Conservation (phyloP, 2,888 invertebrate species). For the Chromoteleia sp. region DNA sequence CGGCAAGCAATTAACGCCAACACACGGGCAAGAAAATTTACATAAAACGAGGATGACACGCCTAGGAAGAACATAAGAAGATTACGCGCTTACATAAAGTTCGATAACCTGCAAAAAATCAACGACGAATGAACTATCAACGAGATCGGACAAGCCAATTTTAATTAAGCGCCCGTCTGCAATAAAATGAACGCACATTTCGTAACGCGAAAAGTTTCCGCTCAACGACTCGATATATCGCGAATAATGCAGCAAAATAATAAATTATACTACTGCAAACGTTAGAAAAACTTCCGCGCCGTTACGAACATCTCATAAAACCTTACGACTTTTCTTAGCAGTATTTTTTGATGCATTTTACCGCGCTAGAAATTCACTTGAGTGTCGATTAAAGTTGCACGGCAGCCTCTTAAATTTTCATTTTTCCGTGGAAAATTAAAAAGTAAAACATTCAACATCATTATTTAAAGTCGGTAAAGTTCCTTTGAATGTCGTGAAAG, state of each 20-base stretch:
- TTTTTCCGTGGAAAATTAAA: constrained; percentile 45
- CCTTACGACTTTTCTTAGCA: constrained; percentile 54
- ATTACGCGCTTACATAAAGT: constrained; percentile 29
- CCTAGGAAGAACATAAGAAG: constrained; percentile 24
- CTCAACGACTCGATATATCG: constrained; percentile 17
- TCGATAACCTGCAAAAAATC: constrained; percentile 25
- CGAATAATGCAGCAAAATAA: constrained; percentile 47
- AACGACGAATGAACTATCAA: background rate
- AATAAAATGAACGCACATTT: background rate
- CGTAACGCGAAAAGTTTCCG: constrained; percentile 15
- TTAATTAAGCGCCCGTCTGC: constrained; percentile 11
- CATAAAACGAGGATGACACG: constrained; percentile 50
- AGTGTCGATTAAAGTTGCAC: constrained; percentile 52
- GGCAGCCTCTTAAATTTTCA: constrained; percentile 38
- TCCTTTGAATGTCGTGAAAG: constrained; percentile 27
- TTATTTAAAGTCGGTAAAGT: constrained; percentile 36
- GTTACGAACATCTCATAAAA: constrained; percentile 46
- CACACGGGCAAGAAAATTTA: constrained; percentile 47
- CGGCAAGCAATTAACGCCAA: constrained; percentile 61
- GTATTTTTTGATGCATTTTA: constrained; percentile 48
- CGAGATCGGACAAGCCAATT: constrained; percentile 12
- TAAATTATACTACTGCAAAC: constrained; percentile 40
- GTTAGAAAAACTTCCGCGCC: constrained; percentile 33
- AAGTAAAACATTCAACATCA: constrained; percentile 42
- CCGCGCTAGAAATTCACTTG: constrained; percentile 24